Conservation (phyloP, 2,113 vertebrate species). For the Chionis minor region DNA sequence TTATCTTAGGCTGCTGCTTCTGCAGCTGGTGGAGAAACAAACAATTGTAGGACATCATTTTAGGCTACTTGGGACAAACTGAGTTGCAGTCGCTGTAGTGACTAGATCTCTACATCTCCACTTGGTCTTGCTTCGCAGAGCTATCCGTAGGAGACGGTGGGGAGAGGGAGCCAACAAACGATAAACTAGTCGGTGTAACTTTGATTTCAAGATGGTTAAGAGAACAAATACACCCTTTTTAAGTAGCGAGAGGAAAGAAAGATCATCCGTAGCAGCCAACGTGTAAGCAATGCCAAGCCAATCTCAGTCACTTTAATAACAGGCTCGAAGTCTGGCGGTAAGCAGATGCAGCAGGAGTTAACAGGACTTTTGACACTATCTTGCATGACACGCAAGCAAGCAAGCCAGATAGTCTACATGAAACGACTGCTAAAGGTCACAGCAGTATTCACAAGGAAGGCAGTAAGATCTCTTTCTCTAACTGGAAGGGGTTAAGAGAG, state of each 20-base stretch:
- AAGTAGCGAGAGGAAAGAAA: background rate
- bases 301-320: background rate
- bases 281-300: background rate
- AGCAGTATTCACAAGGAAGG: background rate
- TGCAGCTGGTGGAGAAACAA: background rate
- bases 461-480: background rate
- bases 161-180: background rate
- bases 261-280: background rate
- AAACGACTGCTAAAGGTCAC: background rate
- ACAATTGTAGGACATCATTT: background rate
- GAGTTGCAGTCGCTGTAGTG: background rate
- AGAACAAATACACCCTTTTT: background rate
- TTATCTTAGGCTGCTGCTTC: background rate
- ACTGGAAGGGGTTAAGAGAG: background rate
- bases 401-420: background rate
- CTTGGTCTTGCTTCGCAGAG: background rate
- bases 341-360: background rate
- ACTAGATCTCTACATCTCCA: background rate
- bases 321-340: background rate
- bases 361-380: background rate
- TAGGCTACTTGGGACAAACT: background rate
- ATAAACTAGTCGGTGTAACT: background rate
- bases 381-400: background rate
- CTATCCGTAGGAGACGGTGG: background rate
- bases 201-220: background rate